Conservation (phyloP, 2,888 invertebrate genomes). For the Spialia ferax region DNA sequence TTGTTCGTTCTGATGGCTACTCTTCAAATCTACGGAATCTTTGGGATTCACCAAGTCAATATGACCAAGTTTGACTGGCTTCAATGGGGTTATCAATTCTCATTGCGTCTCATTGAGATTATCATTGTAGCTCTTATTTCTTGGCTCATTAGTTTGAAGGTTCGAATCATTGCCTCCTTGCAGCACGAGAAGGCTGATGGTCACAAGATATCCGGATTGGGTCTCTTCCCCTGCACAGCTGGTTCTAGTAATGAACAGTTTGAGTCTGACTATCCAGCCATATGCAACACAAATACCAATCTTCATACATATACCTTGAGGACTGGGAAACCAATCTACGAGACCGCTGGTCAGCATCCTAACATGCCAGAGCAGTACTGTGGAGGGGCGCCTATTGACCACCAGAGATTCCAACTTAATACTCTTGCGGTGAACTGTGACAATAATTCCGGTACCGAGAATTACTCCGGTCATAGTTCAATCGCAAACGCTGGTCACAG, state of each 20-base stretch:
- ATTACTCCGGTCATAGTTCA: constrained; percentile 88
- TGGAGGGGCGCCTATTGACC: constrained; percentile 73
- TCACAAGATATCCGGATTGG: constrained; percentile 90
- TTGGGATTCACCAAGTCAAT: constrained; percentile 82
- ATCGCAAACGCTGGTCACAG: constrained; percentile 84
- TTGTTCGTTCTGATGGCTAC: constrained; percentile 94
- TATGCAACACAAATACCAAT: constrained; percentile 95
- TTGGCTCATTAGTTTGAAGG: constrained; percentile 94
- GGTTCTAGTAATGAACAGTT: constrained; percentile 95
- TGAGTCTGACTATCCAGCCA: constrained; percentile 94
- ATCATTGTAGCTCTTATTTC: constrained; percentile 94
- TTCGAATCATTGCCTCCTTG: constrained; percentile 83
- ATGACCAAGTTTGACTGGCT: constrained; percentile 93
- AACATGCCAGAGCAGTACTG: constrained; percentile 76
- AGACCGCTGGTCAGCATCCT: constrained; percentile 82
- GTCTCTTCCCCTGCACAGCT: constrained; percentile 93
- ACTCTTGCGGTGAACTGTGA: constrained; percentile 86
- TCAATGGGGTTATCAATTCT: constrained; percentile 97
- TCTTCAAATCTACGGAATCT: constrained; percentile 93
- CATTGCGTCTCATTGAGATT: constrained; percentile 94
- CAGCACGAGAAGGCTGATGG: constrained; percentile 91
- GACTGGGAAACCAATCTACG: constrained; percentile 92
- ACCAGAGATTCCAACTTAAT: constrained; percentile 83
- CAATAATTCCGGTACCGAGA: constrained; percentile 88
- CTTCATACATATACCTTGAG: constrained; percentile 93